Evolutionary conservation across 2,113 vertebrate species (phyloP), one percentile per base, ranked within the genome.

Genomic region (Nematolebias whitei): DNA sequence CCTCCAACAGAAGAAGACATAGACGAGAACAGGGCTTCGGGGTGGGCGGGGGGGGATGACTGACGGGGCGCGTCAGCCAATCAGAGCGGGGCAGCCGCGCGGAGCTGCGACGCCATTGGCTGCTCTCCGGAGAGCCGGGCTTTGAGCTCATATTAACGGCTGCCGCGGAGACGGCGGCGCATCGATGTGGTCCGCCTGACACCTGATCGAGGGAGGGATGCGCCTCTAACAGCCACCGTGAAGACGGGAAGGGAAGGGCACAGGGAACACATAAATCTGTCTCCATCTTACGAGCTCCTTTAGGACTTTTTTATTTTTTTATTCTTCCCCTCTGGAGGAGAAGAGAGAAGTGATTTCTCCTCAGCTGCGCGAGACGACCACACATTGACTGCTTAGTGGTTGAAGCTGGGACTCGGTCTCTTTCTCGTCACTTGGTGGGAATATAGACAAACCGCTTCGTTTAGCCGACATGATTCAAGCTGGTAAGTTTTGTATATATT

Each of bases 91-190:
- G 93, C 93, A 85, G 91, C 90, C 89, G 85, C 84, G 87, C 65
- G 76, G 74, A 26, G 38, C 72, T 55, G 58, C 68, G 60, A 60
- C 85, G 89, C 92, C 76, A 91, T 91, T 94, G 93, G 95, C 92
- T 92, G 78, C 76, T n/a, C 89, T 91, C 90, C 22, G 85, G 93
- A 93, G 93, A 94, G 91, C 82, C 89, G 83, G 86, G 91, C 84
- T 90, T 90, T 54, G 91, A 84, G 89, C 89, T 77, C 91, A 94
- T 94, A 89, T 92, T 92, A 95, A 94, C 92, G 94, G 94, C 88
- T 90, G 92, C 92, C 54, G 94, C 91, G 85, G 92, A 88, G 94
- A 94, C 94, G 94, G 94, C 93, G 77, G 93, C 93, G 71, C 92
- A 94, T 89, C 95, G 90, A 82, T 90, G 93, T 92, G 87, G 75